Conservation (phyloP, 2,888 invertebrate species). For the Temnothorax unifasciatus region DNA sequence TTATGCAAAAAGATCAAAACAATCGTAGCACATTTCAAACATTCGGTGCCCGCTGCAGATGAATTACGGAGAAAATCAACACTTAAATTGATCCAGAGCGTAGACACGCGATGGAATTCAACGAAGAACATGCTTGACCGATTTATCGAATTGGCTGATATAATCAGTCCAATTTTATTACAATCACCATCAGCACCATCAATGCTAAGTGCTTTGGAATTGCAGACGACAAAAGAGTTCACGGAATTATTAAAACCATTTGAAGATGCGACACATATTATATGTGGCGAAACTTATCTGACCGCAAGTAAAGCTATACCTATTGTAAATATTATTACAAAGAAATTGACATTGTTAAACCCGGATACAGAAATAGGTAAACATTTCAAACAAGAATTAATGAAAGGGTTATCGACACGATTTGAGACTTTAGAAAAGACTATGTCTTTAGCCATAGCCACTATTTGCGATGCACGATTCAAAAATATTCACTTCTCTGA, state of each 20-base stretch:
- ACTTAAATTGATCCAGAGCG: no score
- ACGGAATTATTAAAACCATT: slow-evolving; percentile 17
- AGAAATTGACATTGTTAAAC: slow-evolving; percentile 2
- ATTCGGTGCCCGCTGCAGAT: slow-evolving; percentile 23
- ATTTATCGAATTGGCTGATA: slow-evolving; percentile 24
- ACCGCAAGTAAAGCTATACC: slow-evolving; percentile 61
- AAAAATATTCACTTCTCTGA: background rate
- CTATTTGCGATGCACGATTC: slow-evolving; percentile 75
- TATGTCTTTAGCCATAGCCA: slow-evolving; percentile 72
- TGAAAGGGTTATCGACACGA: slow-evolving; percentile 49
- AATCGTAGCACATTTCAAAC: slow-evolving; percentile 34
- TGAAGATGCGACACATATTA: background rate
- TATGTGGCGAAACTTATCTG: slow-evolving; percentile 64
- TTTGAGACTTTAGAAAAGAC: slow-evolving; percentile 70
- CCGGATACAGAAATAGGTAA: background rate
- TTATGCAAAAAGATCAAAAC: background rate
- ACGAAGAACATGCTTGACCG: slow-evolving; percentile 15
- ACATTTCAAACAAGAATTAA: background rate
- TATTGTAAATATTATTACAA: slow-evolving; percentile 53
- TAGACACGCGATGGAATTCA: slow-evolving; percentile 15
- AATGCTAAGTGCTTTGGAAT: slow-evolving; percentile 16
- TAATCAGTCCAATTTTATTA: slow-evolving; percentile 4
- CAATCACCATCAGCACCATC: background rate
- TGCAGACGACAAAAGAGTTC: slow-evolving; percentile 32
- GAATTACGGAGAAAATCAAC: background rate